Evolutionary conservation across 2,797 vertebrate species (phyloP).

Genomic region (Todus mexicanus): DNA sequence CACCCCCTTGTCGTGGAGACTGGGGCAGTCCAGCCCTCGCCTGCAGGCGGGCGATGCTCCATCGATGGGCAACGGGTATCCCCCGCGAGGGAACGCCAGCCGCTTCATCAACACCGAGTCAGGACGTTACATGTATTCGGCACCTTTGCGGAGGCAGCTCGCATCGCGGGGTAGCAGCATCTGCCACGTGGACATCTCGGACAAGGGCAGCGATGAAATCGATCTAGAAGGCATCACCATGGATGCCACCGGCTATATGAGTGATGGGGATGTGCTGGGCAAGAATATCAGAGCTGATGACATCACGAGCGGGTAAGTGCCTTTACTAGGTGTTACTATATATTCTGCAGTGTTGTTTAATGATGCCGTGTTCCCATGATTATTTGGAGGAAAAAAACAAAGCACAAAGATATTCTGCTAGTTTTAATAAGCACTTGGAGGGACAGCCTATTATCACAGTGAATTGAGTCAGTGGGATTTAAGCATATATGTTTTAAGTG

Average conservation of each 20-base stretch:
- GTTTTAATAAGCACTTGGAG: not conserved
- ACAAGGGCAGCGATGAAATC: slow-evolving; percentile 78
- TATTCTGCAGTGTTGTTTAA: not conserved
- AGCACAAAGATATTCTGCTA: accelerated
- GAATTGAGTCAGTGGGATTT: not conserved
- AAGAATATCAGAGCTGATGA: slow-evolving; percentile 90
- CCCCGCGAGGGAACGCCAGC: slow-evolving; percentile 74
- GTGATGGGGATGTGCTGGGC: slow-evolving; percentile 92
- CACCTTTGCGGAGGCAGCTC: slow-evolving; percentile 86
- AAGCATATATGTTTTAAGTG: not conserved
- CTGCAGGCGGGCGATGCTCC: slow-evolving; percentile 87
- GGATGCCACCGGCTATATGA: slow-evolving; percentile 95
- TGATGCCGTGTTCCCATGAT: accelerated
- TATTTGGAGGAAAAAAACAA: not conserved
- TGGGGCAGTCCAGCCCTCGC: slow-evolving; percentile 84
- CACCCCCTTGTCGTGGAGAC: slow-evolving; percentile 82
- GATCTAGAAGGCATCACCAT: slow-evolving; percentile 83
- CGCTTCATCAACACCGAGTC: slow-evolving; percentile 72
- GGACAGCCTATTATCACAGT: not conserved
- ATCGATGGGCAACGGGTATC: slow-evolving; percentile 82
- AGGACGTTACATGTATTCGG: slow-evolving; percentile 85
- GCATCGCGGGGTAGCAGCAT: slow-evolving; percentile 74
- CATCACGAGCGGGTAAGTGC: slow-evolving; percentile 90
- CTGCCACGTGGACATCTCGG: slow-evolving; percentile 74
- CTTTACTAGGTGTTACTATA: too few species aligned